Base-by-base conservation (phyloP, 2,888 invertebrate species). In the Polyommatus iphigenia region DNA sequence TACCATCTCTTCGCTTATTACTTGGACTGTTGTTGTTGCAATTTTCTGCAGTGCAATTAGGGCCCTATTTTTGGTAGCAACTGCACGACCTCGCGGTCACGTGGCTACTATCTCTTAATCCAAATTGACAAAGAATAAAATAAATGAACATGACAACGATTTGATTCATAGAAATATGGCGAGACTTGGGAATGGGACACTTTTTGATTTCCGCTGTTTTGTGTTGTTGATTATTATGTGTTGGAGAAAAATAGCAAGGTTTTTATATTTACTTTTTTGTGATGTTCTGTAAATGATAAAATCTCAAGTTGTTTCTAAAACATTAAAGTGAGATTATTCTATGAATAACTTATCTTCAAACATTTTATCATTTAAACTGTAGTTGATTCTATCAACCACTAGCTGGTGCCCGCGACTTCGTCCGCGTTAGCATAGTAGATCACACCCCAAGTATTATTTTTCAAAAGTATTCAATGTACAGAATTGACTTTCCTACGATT, bases 101-200 rank as follows among this genome's bases (percentile, higher is more conserved):
- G 92, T 91, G 92, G 89, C 89, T 83, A 84, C 90, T 90, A 91
- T 92, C 91, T 91, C 89, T 92, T 88, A 91, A 91, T 92, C 92
- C 90, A 87, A 86, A 87, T 85, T 86, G 89, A 87, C 89, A 84
- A 86, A 85, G 84, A 86, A 89, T 90, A 87, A 87, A 86, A 88
- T 87, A 87, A 84, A 84, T 83, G 72, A 41, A 72, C 24, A n/a
- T 36, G 10, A n/a, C n/a, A n/a, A n/a, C n/a, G n/a, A 3, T 36
- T 71, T 72, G n/a, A 20, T 20, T 72, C 41, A 72, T 72, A 20
- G 41, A 36, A n/a, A 72, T 41, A 41, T 29, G 13, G 62, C 29
- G 62, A 24, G 24, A 24, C 62, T 41, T 41, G 46, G 46, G 3
- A 46, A 46, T 46, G 13, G 10, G 46, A 18, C 15, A 15, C 15